These are phyloP conservation scores for Hydrotaea cyrtoneurina DNA, from an alignment of 2,888 invertebrate species.

Conservation along the genomic window DNA sequence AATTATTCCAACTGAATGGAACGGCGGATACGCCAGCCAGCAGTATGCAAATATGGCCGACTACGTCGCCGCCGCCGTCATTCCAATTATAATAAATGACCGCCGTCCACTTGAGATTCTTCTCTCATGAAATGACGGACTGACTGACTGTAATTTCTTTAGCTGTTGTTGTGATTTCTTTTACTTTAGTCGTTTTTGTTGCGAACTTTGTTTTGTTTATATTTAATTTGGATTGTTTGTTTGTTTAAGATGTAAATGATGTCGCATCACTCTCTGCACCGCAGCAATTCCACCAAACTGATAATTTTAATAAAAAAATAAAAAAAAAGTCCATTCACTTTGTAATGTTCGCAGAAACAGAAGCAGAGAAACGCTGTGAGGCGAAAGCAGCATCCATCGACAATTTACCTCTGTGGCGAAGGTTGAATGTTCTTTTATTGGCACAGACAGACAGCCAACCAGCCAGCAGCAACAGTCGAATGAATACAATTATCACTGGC, in stretches of 20 bases:
- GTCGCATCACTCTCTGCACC: not conserved
- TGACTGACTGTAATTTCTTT: constrained; percentile 24
- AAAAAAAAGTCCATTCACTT: not conserved
- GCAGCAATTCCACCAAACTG: not conserved
- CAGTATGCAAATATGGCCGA: constrained; percentile 30
- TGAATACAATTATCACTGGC: not conserved
- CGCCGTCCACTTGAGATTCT: constrained; percentile 12
- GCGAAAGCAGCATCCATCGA: too few relatives aligned
- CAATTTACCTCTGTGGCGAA: not conserved
- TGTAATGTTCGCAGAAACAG: not conserved
- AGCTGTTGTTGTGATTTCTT: not conserved
- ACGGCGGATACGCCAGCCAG: not conserved
- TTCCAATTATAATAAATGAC: constrained; percentile 22
- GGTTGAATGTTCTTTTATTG: not conserved
- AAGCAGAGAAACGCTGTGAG: too few relatives aligned
- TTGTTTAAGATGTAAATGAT: constrained; percentile 30
- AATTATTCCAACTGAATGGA: not conserved
- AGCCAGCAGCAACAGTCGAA: not conserved
- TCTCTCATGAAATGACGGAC: not conserved
- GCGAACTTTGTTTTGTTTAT: constrained; percentile 2
- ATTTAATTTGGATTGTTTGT: constrained; percentile 12
- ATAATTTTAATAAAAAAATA: not conserved
- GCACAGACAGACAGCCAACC: too few relatives aligned
- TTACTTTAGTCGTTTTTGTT: not conserved
- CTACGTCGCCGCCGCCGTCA: not conserved